phyloP scores from a whole-genome alignment of 2,113 vertebrate genomes.

The Corvus moneduloides region DNA sequence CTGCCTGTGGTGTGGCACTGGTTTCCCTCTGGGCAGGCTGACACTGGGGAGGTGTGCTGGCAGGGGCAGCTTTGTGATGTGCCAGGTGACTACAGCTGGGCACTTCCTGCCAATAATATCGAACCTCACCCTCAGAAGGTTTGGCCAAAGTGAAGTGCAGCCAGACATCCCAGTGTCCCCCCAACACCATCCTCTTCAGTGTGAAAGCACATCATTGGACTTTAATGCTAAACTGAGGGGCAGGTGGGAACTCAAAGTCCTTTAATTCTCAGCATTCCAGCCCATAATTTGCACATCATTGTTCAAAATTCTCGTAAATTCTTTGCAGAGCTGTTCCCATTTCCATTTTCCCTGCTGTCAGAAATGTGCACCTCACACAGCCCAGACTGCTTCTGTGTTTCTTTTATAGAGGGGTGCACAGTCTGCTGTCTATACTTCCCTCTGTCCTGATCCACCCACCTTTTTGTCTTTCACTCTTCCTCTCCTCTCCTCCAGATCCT shows the following conservation, averaged over 20 bases:
- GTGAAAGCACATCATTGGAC: background rate
- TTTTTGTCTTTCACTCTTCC: slow-evolving; percentile 1
- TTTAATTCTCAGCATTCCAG: background rate
- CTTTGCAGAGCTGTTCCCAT: background rate
- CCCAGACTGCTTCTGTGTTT: background rate
- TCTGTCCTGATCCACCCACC: background rate
- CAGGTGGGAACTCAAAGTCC: background rate
- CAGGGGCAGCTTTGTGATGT: background rate
- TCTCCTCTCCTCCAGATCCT: background rate
- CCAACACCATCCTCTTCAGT: fast-evolving
- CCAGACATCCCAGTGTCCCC: background rate
- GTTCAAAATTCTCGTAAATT: background rate
- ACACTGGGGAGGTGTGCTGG: background rate
- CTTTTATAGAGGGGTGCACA: background rate
- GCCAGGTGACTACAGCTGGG: background rate
- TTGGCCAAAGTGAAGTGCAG: background rate
- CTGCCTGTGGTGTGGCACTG: background rate
- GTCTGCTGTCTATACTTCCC: background rate
- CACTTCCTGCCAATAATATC: background rate
- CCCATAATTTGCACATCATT: background rate
- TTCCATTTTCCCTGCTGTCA: slow-evolving; percentile 7
- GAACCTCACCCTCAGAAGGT: background rate
- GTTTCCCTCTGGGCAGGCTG: background rate
- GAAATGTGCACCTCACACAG: background rate
- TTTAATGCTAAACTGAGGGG: background rate